phyloP scores from a whole-genome alignment of 2,888 invertebrate genomes.

The Pachymerium ferrugineum region DNA sequence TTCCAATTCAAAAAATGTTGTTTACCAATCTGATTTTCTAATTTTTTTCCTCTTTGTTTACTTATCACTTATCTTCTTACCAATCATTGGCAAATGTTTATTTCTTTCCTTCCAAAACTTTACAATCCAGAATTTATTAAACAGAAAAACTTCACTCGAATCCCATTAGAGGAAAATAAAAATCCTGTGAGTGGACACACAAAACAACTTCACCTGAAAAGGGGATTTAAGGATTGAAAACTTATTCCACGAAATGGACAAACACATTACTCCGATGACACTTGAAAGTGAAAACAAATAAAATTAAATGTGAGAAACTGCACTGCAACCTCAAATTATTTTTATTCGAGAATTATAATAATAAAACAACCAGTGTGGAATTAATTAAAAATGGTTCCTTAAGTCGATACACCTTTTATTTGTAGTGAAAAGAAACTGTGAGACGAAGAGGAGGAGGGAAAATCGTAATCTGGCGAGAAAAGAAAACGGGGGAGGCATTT shows the following conservation, averaged over 20 bases:
- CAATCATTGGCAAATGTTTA: too few species aligned
- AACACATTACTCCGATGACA: background rate
- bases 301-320: too few species aligned
- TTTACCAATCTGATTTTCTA: too few species aligned
- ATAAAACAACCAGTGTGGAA: too few species aligned
- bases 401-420: background rate
- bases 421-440: background rate
- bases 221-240: constrained; percentile 16
- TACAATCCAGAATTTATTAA: too few species aligned
- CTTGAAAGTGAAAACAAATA: constrained; percentile 11
- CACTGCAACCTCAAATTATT: too few species aligned
- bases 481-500: constrained; percentile 10
- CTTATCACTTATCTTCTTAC: too few species aligned
- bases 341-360: too few species aligned
- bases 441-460: background rate
- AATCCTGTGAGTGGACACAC: constrained; percentile 15
- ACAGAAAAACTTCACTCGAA: too few species aligned
- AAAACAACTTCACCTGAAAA: constrained; percentile 1
- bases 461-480: background rate
- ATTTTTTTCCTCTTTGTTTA: too few species aligned
- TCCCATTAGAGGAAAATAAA: background rate
- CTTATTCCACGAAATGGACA: constrained; percentile 1
- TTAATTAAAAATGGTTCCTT: background rate
- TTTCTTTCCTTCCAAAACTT: too few species aligned
- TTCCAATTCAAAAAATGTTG: too few species aligned